Percentiles rank a stretch among this genome's conserved stretches.
Conservation (phyloP, 53 echinoderm and acorn worm genomes). For the Holothuria leucospilota region DNA sequence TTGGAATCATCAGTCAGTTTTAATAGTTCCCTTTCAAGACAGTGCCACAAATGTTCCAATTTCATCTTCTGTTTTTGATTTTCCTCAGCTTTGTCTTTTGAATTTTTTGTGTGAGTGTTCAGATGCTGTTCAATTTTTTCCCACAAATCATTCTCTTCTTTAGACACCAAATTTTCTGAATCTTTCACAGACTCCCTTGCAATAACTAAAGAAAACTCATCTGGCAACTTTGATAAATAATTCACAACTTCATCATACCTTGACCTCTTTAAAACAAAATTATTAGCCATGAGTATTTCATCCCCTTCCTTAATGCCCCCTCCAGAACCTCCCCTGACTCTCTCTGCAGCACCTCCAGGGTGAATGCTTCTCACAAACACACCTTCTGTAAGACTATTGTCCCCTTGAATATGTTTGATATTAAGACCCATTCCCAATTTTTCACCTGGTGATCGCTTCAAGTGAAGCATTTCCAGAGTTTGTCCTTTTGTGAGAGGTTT, state of each 20-base stretch:
- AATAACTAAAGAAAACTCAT: conserved; percentile 74
- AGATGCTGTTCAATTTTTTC: conserved; percentile 36
- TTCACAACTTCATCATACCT: conserved; percentile 76
- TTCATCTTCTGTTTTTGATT: conserved; percentile 4
- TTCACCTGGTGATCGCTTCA: conserved; percentile 77
- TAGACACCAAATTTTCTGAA: background rate
- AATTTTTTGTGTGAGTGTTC: background rate
- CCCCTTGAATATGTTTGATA: conserved; percentile 84
- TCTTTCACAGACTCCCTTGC: conserved; percentile 55
- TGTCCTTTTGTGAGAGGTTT: conserved; percentile 65
- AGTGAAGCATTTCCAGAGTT: conserved; percentile 70
- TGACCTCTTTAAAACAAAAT: conserved; percentile 71
- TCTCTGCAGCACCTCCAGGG: conserved; percentile 82
- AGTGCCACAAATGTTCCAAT: background rate
- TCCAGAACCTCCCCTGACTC: conserved; percentile 64
- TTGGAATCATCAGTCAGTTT: background rate
- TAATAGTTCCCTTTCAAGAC: conserved; percentile 19
- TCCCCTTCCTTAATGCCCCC: conserved; percentile 70
- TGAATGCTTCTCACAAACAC: conserved; percentile 83
- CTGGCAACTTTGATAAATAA: conserved; percentile 81
- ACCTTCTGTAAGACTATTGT: conserved; percentile 75
- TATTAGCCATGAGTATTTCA: conserved; percentile 79
- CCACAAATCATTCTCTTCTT: conserved; percentile 27
- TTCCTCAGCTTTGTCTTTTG: background rate
- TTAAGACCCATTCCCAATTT: conserved; percentile 95